Percentiles rank a stretch among this genome's conserved stretches.
Conservation (phyloP, 2,888 invertebrate species). For the Yponomeuta malinellus region DNA sequence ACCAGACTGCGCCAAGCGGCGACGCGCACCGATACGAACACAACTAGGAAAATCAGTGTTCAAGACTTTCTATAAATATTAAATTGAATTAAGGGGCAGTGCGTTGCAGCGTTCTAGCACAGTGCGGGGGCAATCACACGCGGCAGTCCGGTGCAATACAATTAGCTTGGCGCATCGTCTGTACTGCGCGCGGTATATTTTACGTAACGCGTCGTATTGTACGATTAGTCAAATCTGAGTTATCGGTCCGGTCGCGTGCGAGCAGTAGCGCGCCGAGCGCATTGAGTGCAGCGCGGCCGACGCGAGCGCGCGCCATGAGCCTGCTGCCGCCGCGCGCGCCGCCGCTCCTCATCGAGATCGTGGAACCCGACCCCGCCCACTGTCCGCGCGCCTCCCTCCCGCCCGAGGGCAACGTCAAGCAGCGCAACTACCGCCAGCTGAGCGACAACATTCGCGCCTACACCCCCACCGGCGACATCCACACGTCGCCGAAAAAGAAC, state of each 20-base stretch:
- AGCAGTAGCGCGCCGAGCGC: background rate
- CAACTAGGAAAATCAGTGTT: background rate
- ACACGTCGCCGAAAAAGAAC: conserved; percentile 51
- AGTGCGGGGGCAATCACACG: background rate
- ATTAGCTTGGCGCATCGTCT: background rate
- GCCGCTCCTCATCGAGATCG: conserved; percentile 45
- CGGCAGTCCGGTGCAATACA: conserved; percentile 4
- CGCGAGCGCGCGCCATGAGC: conserved; percentile 41
- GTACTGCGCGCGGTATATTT: conserved; percentile 14
- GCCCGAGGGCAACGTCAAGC: conserved; percentile 57
- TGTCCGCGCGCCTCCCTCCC: conserved; percentile 40
- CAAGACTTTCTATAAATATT: background rate
- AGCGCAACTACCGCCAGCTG: conserved; percentile 53
- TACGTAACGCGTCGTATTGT: conserved; percentile 22
- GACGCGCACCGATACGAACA: background rate
- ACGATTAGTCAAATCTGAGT: conserved; percentile 21
- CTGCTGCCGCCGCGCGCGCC: conserved; percentile 27
- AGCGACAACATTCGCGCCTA: conserved; percentile 55
- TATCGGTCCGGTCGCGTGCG: conserved; percentile 16
- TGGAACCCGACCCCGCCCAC: conserved; percentile 45
- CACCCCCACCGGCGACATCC: conserved; percentile 55
- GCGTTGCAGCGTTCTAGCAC: background rate
- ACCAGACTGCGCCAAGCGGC: background rate
- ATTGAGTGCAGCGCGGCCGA: conserved; percentile 29
- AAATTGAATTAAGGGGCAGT: conserved; percentile 3